Evolutionary conservation across 1,140 invertebrate genomes (phyloP).

Genomic region (Bombus superbus): DNA sequence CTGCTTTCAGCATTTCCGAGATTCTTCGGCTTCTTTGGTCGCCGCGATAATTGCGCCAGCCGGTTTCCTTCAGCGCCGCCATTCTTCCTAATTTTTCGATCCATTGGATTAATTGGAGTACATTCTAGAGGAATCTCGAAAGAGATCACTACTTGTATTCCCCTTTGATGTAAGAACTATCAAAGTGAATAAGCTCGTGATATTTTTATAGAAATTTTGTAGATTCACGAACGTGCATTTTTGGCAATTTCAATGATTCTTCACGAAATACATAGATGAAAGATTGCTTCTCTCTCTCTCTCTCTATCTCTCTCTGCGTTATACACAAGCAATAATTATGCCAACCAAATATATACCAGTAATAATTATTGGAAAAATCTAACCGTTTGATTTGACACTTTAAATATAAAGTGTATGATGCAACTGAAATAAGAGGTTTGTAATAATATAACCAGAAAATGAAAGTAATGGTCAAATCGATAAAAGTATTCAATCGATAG

Average conservation of each 20-base stretch:
- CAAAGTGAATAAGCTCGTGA: not conserved
- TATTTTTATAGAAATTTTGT: not conserved
- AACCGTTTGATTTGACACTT: not conserved
- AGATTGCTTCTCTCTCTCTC: not conserved
- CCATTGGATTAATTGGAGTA: not conserved
- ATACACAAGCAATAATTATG: no score
- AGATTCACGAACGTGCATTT: no score
- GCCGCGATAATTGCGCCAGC: constrained; percentile 1
- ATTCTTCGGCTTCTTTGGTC: constrained; percentile 14
- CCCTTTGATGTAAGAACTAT: not conserved
- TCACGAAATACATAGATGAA: not conserved
- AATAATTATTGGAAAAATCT: not conserved
- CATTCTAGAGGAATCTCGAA: not conserved
- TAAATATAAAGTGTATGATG: not conserved
- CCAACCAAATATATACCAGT: no score
- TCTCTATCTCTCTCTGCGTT: no score
- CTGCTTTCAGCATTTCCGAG: constrained; percentile 2
- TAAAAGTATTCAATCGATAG: not conserved
- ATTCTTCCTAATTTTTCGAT: not conserved
- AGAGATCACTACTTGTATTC: no score
- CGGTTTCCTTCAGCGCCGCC: not conserved
- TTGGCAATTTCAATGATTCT: not conserved
- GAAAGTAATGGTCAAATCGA: no score
- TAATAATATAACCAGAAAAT: not conserved
- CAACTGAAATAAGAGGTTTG: not conserved